Conservation (phyloP, 1,140 invertebrate species). For the Drosophila pruinosa region DNA sequence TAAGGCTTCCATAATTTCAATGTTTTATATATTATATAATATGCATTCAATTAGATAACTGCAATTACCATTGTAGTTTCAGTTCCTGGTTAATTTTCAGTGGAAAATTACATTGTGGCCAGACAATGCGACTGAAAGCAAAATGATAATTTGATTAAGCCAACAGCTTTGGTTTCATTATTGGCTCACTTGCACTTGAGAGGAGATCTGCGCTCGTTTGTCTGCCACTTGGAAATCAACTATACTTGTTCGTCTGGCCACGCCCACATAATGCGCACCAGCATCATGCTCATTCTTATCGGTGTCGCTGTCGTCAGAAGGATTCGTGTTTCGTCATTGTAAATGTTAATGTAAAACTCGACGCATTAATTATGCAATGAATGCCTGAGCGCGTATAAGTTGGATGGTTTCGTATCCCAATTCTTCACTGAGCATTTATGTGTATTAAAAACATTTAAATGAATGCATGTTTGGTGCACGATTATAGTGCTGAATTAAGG, state of each 20-base stretch:
- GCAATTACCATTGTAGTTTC: conserved; percentile 11
- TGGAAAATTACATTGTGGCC: conserved; percentile 37
- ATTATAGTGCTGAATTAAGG: conserved; percentile 36
- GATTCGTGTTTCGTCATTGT: conserved; percentile 52
- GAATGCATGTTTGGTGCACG: conserved; percentile 17
- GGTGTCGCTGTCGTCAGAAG: background rate
- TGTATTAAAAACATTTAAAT: conserved; percentile 46
- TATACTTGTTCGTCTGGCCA: conserved; percentile 16
- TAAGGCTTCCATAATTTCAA: too few relatives aligned
- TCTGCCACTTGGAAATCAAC: conserved; percentile 1
- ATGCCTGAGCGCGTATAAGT: conserved; percentile 3
- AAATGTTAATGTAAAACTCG: conserved; percentile 68
- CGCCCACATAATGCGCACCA: conserved; percentile 65
- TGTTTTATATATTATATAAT: background rate
- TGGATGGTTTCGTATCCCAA: background rate
- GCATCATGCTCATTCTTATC: conserved; percentile 24
- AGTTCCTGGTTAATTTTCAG: conserved; percentile 40
- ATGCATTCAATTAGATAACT: background rate
- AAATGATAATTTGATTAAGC: conserved; percentile 75
- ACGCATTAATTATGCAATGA: conserved; percentile 69
- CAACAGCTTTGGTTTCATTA: conserved; percentile 9
- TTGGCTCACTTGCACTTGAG: conserved; percentile 2
- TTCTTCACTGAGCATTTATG: conserved; percentile 14
- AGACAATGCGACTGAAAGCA: conserved; percentile 58
- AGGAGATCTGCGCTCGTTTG: background rate